Conservation (phyloP, 2,113 vertebrate genomes). For the Melanocharis versteri region DNA sequence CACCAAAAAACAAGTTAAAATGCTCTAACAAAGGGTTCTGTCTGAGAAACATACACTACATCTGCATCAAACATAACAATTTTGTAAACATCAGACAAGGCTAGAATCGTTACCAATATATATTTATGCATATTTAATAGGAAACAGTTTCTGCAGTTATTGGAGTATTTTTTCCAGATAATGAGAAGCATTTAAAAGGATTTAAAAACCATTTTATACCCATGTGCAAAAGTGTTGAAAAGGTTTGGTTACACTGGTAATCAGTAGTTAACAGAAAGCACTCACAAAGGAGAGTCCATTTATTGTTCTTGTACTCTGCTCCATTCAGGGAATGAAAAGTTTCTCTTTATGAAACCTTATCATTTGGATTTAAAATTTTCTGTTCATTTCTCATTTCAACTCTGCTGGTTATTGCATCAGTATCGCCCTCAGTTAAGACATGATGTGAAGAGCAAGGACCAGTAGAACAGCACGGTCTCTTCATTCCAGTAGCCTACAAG, state of each 20-base stretch:
- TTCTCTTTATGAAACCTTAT: neutral
- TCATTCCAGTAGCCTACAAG: neutral
- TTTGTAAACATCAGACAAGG: neutral
- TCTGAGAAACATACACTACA: neutral
- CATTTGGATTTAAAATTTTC: neutral
- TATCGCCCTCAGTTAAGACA: neutral
- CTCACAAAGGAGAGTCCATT: neutral
- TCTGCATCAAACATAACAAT: neutral
- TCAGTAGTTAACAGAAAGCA: neutral
- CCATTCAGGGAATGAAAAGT: neutral
- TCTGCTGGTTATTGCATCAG: neutral
- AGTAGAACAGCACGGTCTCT: neutral
- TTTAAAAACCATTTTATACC: neutral
- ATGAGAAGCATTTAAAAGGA: neutral
- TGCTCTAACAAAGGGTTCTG: neutral
- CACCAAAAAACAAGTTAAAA: neutral
- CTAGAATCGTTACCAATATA: neutral
- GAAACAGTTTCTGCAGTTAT: neutral
- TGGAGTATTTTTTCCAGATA: neutral
- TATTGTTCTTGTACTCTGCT: neutral
- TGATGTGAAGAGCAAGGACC: neutral
- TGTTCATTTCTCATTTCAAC: neutral
- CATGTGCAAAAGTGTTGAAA: neutral
- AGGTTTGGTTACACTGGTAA: neutral
- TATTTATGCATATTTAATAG: neutral